Conservation (phyloP, 2,113 vertebrate species). For the Perca flavescens region DNA sequence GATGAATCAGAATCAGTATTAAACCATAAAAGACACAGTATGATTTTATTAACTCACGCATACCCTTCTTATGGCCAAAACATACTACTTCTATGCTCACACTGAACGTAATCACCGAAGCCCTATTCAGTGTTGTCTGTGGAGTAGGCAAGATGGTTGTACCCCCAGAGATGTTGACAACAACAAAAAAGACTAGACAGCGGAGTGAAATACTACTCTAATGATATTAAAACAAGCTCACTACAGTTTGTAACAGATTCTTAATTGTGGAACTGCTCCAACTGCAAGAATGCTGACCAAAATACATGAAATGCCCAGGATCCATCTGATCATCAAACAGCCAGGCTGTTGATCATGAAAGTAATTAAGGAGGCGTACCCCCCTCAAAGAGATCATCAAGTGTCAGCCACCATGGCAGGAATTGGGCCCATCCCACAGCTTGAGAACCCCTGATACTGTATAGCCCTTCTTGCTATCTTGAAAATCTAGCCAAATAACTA, state of each 20-base stretch:
- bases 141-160: too few relatives aligned
- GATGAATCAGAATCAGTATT: not conserved
- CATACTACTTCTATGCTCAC: not conserved
- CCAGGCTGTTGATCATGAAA: not conserved
- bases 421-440: too few relatives aligned
- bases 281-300: not conserved
- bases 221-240: not conserved
- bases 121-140: too few relatives aligned
- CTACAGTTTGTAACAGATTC: not conserved
- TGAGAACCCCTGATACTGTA: not conserved
- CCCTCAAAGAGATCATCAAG: too few relatives aligned
- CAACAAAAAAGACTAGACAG: too few relatives aligned
- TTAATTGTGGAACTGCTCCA: not conserved
- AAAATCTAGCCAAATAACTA: not conserved
- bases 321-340: not conserved
- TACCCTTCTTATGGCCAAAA: too few relatives aligned
- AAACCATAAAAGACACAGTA: not conserved
- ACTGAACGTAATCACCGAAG: too few relatives aligned
- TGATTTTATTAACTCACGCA: not conserved
- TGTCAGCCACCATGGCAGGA: not conserved
- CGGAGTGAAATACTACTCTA: too few relatives aligned
- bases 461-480: not conserved
- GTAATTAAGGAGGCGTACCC: not conserved
- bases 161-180: too few relatives aligned
- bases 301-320: not conserved